Percentiles rank a stretch among this genome's conserved stretches.
Conservation (phyloP, 2,113 vertebrate species). For the Ploceus nigricollis region DNA sequence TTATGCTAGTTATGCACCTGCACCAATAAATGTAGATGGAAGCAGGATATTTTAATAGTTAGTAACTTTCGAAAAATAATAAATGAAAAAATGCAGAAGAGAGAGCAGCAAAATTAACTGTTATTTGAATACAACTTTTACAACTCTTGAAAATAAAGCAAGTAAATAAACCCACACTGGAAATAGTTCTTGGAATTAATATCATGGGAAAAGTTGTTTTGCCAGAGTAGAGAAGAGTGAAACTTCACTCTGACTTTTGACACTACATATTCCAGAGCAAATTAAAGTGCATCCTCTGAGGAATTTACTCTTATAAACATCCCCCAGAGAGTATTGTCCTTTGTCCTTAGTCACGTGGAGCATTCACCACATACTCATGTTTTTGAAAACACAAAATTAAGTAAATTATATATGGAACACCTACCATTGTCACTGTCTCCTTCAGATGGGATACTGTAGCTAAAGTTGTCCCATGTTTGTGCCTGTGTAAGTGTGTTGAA, state of each 20-base stretch:
- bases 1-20: background rate
- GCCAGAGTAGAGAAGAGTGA: background rate
- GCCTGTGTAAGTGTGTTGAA: constrained; percentile 90
- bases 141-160: background rate
- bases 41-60: background rate
- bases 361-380: background rate
- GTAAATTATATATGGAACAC: constrained; percentile 67
- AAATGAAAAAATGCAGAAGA: background rate
- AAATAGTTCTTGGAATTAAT: background rate
- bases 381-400: constrained; percentile 39
- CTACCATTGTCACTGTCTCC: constrained; percentile 88
- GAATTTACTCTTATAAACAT: background rate
- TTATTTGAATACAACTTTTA: background rate
- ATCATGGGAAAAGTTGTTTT: background rate
- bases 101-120: background rate
- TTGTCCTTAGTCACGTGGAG: background rate
- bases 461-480: constrained; percentile 84
- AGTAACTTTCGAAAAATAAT: background rate
- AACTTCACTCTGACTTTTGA: background rate
- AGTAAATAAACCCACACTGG: background rate
- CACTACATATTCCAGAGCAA: background rate
- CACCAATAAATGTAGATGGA: background rate
- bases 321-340: background rate
- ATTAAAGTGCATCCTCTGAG: background rate
- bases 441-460: constrained; percentile 81